Conservation (phyloP, 2,797 vertebrate species). For the Hipposideros larvatus region DNA sequence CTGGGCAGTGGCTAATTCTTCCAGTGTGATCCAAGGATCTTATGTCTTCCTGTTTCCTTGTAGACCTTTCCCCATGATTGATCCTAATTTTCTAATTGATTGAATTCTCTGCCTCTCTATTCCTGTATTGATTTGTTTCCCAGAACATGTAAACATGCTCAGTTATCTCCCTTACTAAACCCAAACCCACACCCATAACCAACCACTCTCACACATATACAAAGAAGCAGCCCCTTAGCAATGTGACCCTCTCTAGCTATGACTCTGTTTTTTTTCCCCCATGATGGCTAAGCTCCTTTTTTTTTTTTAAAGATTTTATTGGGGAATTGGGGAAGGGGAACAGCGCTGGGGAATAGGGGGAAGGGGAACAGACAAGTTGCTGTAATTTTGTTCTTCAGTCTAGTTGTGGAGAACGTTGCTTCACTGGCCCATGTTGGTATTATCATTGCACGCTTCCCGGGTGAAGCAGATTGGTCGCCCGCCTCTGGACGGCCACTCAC, state of each 20-base stretch:
- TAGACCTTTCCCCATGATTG: neutral
- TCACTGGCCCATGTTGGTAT: too few species aligned
- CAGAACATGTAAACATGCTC: conserved; percentile 39
- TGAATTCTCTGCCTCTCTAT: conserved; percentile 24
- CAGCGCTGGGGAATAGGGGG: too few species aligned
- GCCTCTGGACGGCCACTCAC: too few species aligned
- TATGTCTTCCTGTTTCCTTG: conserved; percentile 28
- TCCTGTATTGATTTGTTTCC: neutral
- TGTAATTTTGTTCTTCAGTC: too few species aligned
- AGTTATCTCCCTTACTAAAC: neutral
- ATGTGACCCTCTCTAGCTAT: neutral
- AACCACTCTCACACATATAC: neutral
- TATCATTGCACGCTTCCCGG: too few species aligned
- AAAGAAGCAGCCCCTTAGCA: neutral
- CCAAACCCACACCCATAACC: neutral
- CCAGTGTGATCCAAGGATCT: neutral
- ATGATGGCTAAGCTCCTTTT: neutral
- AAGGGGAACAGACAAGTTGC: too few species aligned
- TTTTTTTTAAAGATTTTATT: too few species aligned
- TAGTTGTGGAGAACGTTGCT: too few species aligned
- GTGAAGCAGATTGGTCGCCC: too few species aligned
- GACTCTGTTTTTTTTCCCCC: conserved; percentile 11
- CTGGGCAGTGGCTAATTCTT: conserved; percentile 16
- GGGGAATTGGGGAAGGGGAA: too few species aligned
- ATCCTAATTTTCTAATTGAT: neutral